Evolutionary conservation across 2,888 invertebrate genomes (phyloP).

Genomic region (Eristalis tenax): DNA sequence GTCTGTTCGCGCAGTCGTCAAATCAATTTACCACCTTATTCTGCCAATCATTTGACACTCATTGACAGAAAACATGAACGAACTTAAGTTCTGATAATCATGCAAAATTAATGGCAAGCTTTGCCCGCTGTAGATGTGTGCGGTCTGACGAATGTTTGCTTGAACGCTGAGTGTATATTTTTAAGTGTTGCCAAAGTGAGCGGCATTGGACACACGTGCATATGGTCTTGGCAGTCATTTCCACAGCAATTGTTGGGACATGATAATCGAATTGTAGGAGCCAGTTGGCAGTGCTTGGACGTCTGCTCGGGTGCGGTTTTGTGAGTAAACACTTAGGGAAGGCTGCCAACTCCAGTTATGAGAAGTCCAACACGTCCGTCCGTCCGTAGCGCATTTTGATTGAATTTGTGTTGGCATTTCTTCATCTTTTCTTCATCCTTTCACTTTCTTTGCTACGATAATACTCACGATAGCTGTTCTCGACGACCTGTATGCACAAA

Average conservation of each 20-base stretch:
- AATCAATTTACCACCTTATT: slow-evolving; percentile 33
- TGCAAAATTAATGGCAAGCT: slow-evolving; percentile 14
- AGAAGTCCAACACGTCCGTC: background rate
- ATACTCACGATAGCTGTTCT: background rate
- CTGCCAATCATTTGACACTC: slow-evolving; percentile 48
- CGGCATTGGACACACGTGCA: background rate
- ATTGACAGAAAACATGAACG: slow-evolving; percentile 16
- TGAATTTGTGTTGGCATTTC: background rate
- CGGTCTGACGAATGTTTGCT: background rate
- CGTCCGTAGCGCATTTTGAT: too few species aligned
- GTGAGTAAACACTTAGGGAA: background rate
- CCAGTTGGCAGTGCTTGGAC: background rate
- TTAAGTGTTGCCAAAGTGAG: background rate
- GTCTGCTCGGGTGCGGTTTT: background rate
- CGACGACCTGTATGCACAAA: too few species aligned
- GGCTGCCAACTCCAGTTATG: background rate
- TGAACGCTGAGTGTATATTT: background rate
- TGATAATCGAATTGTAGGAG: too few species aligned
- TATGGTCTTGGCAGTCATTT: background rate
- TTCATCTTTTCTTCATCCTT: background rate
- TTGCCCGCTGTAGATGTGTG: slow-evolving; percentile 2
- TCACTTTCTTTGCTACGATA: background rate
- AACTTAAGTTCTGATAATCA: slow-evolving; percentile 43
- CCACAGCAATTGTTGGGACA: background rate
- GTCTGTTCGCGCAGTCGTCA: background rate